A percentile compares a stretch with the other conserved stretches of the same genome.
These are phyloP conservation scores for Pogoniulus pusillus DNA, from an alignment of 2,797 vertebrate genomes.

Conservation along the genomic window DNA sequence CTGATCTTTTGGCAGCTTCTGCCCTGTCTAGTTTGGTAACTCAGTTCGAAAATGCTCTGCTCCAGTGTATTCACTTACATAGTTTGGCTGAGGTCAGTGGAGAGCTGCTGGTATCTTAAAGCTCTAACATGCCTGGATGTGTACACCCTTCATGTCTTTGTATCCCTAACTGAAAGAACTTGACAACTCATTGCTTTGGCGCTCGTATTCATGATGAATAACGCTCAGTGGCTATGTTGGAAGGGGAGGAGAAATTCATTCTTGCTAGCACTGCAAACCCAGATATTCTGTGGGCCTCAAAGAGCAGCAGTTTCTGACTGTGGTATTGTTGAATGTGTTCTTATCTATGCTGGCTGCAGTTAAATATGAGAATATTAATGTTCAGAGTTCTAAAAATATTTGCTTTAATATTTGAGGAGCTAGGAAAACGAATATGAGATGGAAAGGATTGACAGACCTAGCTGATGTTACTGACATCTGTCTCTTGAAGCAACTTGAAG, in stretches of 20 bases:
- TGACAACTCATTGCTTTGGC: neutral
- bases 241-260: neutral
- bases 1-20: neutral
- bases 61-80: neutral
- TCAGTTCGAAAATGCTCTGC: neutral
- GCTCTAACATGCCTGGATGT: neutral
- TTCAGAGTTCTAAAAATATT: neutral
- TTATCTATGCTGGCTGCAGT: neutral
- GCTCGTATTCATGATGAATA: neutral
- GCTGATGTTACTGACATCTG: neutral
- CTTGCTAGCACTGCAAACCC: neutral
- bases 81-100: neutral
- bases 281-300: neutral
- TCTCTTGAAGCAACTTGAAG: neutral
- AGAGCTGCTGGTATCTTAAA: neutral
- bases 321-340: rapidly evolving
- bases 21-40: neutral
- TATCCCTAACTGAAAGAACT: neutral
- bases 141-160: neutral
- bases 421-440: neutral
- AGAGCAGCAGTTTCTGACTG: neutral
- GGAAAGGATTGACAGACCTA: neutral
- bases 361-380: neutral
- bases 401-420: neutral
- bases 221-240: neutral